Base-by-base conservation (phyloP, 2,797 vertebrate genomes). In the Amblyopsis hoosieri region DNA sequence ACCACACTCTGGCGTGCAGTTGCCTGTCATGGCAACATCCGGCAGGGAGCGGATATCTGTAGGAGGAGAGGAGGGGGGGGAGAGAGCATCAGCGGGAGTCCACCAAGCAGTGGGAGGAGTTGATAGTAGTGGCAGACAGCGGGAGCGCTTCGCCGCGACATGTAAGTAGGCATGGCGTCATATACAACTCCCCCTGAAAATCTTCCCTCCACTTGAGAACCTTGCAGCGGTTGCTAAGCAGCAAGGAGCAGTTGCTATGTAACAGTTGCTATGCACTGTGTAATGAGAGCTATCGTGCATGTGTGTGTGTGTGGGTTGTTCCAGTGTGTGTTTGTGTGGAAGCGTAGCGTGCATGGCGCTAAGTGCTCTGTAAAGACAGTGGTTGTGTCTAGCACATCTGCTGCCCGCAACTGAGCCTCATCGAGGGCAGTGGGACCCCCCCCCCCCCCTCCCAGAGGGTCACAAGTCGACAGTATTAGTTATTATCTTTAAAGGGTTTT, bases 1-100 rank as follows among this genome's bases (percentile, higher is more conserved):
- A 1, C 96, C 98, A 93, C 98, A 99, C 90, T 99, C 98, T 63
- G 93, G 95, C 15, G 97, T 99, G 74, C 97, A 99, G 86, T 96
- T 99, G 90, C 98, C 98, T 10, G 97, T 99, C 98, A 99, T 99
- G 75, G 98, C 95, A 81, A 99, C 98, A 33, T 99, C 98, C 50
- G 97, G 98, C 87, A 99, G 90, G 75, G 98, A 97, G 78, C 98
- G 96, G 80, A 99, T 95, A 88, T 99, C 98, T 99, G 90, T 1
- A 5, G 68, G 65, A 42, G 66, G 57, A 46, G 54, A 42, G 29
- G 15, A 47, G 9, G 51, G 13, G 15, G 47, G 37, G 12, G 42
- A 17, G 2, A 45, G 23, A 12, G 47, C 12, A 14, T 13, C 5
- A 49, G 47, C 12, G 11, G 69, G 49, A 64, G 71, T 67, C 54